These are phyloP conservation scores for Eupithecia dodoneata DNA, from an alignment of 2,888 invertebrate genomes.

Conservation along the genomic window DNA sequence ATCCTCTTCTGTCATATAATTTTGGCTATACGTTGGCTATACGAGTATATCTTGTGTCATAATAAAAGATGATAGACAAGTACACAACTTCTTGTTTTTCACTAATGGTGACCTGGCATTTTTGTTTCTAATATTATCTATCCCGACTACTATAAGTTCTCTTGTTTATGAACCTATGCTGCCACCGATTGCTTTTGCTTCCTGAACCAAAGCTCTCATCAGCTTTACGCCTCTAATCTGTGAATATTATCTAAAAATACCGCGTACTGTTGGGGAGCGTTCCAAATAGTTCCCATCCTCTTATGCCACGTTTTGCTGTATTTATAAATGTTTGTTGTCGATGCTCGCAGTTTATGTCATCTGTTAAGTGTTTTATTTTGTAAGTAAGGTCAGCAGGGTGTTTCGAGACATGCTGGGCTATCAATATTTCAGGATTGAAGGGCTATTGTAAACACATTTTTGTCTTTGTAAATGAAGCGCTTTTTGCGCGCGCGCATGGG, in stretches of 20 bases:
- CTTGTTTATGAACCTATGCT: background rate
- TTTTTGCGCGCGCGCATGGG: background rate
- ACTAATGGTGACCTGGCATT: background rate
- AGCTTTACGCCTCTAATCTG: slow-evolving; percentile 18
- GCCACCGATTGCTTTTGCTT: background rate
- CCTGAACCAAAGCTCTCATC: background rate
- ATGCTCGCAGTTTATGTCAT: slow-evolving; percentile 23
- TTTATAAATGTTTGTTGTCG: slow-evolving; percentile 41
- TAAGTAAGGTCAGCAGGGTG: slow-evolving; percentile 17
- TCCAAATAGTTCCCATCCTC: slow-evolving; percentile 31
- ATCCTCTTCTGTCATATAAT: background rate
- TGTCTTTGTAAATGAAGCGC: background rate
- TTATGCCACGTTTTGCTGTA: slow-evolving; percentile 26
- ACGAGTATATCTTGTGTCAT: no score
- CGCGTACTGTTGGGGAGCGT: slow-evolving; percentile 31
- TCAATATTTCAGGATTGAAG: background rate
- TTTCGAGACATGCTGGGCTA: background rate
- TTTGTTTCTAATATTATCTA: background rate
- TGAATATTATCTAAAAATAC: slow-evolving; percentile 42
- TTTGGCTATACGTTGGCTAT: no score
- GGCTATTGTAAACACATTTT: background rate
- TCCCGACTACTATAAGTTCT: background rate
- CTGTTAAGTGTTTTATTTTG: slow-evolving; percentile 22
- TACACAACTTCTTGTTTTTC: background rate
- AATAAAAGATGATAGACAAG: no score